Percentiles rank a stretch among this genome's conserved stretches.
These are phyloP conservation scores for Sitta carolinensis DNA, from an alignment of 2,797 vertebrate genomes.

Conservation along the genomic window DNA sequence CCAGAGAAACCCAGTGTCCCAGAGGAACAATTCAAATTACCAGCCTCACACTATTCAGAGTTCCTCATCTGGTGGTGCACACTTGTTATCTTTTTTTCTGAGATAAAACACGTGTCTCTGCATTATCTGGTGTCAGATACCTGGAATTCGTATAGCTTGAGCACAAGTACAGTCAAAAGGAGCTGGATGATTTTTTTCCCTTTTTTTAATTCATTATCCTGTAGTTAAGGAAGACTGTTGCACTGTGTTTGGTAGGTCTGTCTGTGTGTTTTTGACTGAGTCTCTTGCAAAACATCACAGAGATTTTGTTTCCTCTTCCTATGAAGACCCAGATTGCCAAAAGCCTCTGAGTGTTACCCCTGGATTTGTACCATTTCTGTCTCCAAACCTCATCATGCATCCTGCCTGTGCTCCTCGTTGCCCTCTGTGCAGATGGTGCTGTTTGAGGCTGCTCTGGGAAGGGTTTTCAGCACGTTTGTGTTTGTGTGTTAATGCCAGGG, in stretches of 20 bases:
- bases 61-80: neutral
- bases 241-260: neutral
- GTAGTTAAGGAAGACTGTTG: neutral
- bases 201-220: neutral
- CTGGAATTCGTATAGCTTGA: neutral
- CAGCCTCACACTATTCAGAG: neutral
- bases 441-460: neutral
- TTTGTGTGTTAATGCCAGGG: neutral
- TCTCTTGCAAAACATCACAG: neutral
- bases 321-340: neutral
- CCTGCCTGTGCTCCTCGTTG: neutral
- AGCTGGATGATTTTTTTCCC: rapidly evolving
- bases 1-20: neutral
- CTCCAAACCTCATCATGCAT: neutral
- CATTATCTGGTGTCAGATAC: neutral
- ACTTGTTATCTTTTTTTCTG: neutral
- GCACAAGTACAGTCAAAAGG: neutral
- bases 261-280: neutral
- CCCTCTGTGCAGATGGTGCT: neutral
- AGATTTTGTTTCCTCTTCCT: neutral
- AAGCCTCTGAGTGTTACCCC: neutral
- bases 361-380: neutral
- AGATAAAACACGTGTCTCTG: neutral
- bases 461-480: neutral
- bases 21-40: neutral